Conservation (phyloP, 1,140 invertebrate species). For the Physella acuta region DNA sequence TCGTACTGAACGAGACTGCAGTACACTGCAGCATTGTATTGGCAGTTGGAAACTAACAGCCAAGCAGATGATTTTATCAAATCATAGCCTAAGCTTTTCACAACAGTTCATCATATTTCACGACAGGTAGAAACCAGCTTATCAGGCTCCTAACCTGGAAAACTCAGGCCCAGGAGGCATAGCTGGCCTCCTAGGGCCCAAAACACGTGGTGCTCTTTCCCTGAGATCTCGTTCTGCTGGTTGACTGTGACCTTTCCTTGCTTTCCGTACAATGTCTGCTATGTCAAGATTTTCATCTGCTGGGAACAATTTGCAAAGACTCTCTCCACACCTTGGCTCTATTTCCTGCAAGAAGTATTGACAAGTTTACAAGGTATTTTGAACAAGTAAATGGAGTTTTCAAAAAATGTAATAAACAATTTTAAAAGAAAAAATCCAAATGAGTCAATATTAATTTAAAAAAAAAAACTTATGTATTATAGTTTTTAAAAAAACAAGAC, state of each 20-base stretch:
- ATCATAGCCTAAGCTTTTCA: too few relatives aligned
- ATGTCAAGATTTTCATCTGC: conserved; percentile 91
- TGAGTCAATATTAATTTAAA: conserved; percentile 3
- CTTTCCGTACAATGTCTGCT: conserved; percentile 83
- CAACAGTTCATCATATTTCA: conserved; percentile 6
- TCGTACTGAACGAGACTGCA: too few relatives aligned
- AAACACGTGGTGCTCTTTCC: conserved; percentile 22
- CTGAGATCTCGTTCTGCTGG: conserved; percentile 28
- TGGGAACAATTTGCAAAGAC: conserved; percentile 90
- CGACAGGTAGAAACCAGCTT: conserved; percentile 20
- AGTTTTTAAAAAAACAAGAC: not conserved
- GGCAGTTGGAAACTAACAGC: too few relatives aligned
- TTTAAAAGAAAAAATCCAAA: not conserved
- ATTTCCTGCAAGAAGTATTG: conserved; percentile 81
- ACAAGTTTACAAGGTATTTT: too few relatives aligned
- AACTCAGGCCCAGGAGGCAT: conserved; percentile 12
- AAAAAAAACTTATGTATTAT: not conserved
- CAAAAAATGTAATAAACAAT: not conserved
- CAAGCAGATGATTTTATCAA: too few relatives aligned
- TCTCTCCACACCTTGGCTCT: conserved; percentile 90
- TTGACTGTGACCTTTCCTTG: conserved; percentile 55
- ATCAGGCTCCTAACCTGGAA: conserved; percentile 27
- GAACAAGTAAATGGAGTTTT: not conserved
- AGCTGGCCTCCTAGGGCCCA: conserved; percentile 2
- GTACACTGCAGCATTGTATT: too few relatives aligned